phyloP scores from a whole-genome alignment of 2,113 vertebrate species.

The Esox niger region DNA sequence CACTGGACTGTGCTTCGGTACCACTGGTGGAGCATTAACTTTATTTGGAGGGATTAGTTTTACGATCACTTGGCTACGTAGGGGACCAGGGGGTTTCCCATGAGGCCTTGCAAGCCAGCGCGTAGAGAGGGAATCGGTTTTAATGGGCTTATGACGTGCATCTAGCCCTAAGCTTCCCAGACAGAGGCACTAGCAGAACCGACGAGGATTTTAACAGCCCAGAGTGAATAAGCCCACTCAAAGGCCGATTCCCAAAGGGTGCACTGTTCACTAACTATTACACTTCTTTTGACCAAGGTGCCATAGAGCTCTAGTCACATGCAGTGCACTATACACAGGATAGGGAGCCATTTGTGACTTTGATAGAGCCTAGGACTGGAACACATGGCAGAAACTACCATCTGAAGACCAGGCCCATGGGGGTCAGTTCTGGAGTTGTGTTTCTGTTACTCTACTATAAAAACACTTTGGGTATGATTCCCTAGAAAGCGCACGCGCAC shows the following conservation, averaged over 20 bases:
- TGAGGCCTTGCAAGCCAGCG: not conserved
- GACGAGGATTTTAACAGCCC: not conserved
- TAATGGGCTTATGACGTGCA: not conserved
- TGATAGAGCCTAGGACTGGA: not conserved
- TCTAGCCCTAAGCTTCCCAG: not conserved
- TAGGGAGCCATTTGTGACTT: too few species aligned
- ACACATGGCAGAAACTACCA: not conserved
- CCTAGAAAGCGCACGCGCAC: not conserved
- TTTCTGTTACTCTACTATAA: not conserved
- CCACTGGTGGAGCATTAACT: conserved; percentile 33
- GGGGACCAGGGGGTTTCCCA: not conserved
- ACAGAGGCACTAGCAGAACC: not conserved
- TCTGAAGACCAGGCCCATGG: not conserved
- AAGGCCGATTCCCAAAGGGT: too few species aligned
- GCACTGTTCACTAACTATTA: too few species aligned
- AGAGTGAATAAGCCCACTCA: not conserved
- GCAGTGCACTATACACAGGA: too few species aligned
- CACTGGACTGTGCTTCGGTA: conserved; percentile 17
- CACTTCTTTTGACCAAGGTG: not conserved
- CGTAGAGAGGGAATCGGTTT: not conserved
- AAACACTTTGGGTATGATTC: not conserved
- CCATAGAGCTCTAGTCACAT: not conserved
- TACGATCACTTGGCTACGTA: conserved; percentile 22
- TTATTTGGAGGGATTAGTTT: conserved; percentile 47
- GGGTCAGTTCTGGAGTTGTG: not conserved